phyloP scores from a whole-genome alignment of 2,888 invertebrate species.

The Podotricha telesiphe region DNA sequence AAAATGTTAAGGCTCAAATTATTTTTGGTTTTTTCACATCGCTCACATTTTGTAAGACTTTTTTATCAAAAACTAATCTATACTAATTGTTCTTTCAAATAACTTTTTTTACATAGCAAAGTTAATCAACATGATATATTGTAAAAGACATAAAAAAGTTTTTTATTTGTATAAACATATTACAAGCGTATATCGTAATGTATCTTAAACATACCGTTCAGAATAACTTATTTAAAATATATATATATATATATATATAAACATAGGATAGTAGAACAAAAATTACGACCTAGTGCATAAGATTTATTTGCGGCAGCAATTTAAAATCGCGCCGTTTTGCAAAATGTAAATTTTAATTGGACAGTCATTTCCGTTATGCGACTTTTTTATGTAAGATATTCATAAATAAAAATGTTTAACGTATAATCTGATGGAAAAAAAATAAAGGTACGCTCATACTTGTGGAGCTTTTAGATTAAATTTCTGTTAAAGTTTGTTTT shows the following conservation, averaged over 20 bases:
- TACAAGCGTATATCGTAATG: neutral
- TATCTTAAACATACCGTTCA: neutral
- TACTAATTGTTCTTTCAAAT: no score
- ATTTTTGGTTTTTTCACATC: no score
- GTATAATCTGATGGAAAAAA: slow-evolving; percentile 16
- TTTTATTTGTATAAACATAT: neutral
- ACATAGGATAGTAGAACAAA: slow-evolving; percentile 28
- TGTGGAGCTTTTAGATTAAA: slow-evolving; percentile 5
- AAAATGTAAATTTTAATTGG: slow-evolving; percentile 38
- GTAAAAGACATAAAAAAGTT: neutral
- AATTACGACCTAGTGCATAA: slow-evolving; percentile 30
- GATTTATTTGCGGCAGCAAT: slow-evolving; percentile 33
- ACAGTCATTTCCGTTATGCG: slow-evolving; percentile 36
- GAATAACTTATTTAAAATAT: neutral
- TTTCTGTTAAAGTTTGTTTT: slow-evolving; percentile 19
- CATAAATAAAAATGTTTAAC: slow-evolving; percentile 27
- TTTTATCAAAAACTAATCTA: no score
- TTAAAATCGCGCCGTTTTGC: slow-evolving; percentile 35
- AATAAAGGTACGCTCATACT: slow-evolving; percentile 7
- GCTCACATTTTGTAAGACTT: no score
- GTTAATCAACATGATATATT: neutral
- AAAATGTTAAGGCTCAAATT: no score
- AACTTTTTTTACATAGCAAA: no score
- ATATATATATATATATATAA: neutral
- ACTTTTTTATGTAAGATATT: slow-evolving; percentile 31